These are phyloP conservation scores for Xiphias gladius DNA, from an alignment of 2,113 vertebrate species.

Conservation along the genomic window DNA sequence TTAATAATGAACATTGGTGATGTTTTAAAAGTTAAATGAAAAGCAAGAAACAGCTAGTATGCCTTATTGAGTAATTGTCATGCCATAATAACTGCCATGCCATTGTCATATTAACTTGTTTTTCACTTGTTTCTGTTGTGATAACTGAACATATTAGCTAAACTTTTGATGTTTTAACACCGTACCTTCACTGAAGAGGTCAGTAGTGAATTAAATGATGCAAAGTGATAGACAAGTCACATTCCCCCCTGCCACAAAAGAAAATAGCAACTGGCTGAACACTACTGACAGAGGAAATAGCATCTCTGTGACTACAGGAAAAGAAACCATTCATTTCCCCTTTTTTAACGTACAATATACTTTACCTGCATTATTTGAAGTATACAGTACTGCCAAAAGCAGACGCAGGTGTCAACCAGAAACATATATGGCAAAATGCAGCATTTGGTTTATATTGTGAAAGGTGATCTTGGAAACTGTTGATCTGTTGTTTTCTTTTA, in stretches of 20 bases:
- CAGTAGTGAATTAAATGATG: background rate
- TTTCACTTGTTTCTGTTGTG: background rate
- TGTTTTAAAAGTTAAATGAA: background rate
- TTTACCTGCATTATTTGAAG: background rate
- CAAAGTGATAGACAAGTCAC: background rate
- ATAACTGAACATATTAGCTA: background rate
- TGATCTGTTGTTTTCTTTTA: background rate
- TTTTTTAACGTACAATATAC: constrained; percentile 16
- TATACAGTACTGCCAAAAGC: background rate
- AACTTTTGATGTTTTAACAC: background rate
- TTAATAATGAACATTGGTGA: background rate
- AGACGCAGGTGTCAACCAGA: background rate
- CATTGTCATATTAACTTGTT: background rate
- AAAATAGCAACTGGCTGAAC: constrained; percentile 4
- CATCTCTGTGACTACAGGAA: constrained; percentile 13
- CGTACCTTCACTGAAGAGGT: background rate
- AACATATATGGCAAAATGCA: background rate
- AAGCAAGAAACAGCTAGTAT: background rate
- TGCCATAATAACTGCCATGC: background rate
- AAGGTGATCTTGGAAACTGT: background rate
- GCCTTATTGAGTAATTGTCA: background rate
- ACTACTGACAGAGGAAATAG: constrained; percentile 20
- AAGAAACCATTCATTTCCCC: constrained; percentile 31
- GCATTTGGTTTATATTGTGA: background rate
- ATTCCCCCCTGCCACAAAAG: background rate